These are phyloP conservation scores for Cebus imitator DNA, from an alignment of 2,113 vertebrate species.

Conservation along the genomic window DNA sequence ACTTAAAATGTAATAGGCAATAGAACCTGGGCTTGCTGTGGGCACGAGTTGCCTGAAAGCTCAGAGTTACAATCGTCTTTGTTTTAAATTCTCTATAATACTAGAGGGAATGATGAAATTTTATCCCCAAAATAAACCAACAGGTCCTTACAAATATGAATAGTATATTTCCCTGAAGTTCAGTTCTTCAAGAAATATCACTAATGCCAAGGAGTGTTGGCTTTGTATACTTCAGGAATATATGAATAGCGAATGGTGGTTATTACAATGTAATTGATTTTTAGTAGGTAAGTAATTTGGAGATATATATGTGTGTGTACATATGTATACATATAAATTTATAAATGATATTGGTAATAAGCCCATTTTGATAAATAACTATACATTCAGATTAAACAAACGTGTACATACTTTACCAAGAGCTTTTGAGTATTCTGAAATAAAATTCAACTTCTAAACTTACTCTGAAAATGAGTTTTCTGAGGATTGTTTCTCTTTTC, in stretches of 20 bases:
- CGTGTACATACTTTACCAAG: neutral
- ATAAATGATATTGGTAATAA: neutral
- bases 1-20: neutral
- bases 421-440: neutral
- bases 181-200: neutral
- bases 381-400: neutral
- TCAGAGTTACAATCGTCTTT: neutral
- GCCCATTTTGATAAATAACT: neutral
- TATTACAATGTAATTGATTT: neutral
- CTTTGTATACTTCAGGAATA: neutral
- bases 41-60: neutral
- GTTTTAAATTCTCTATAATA: neutral
- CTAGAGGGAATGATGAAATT: no score
- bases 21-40: neutral
- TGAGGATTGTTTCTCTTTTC: neutral
- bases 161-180: neutral
- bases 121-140: neutral
- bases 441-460: neutral
- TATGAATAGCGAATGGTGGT: accelerated
- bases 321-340: no score
- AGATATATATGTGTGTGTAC: neutral
- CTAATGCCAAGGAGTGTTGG: neutral
- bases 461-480: neutral
- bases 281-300: neutral
- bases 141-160: neutral